A percentile compares a stretch with the other conserved stretches of the same genome.
These are phyloP conservation scores for Patella ulyssiponensis DNA, from an alignment of 2,888 invertebrate genomes.

Conservation along the genomic window DNA sequence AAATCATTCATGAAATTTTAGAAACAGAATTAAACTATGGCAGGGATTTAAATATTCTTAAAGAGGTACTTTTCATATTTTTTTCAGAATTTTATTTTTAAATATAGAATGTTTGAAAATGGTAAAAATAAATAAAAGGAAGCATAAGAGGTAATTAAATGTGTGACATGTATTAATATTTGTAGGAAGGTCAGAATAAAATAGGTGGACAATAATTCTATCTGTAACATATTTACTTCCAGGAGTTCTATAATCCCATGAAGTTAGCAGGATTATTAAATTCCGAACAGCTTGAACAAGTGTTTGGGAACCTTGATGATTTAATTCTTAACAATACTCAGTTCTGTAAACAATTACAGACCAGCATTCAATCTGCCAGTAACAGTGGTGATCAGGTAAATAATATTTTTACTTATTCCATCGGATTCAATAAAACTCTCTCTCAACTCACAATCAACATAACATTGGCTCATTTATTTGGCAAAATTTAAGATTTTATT, in stretches of 20 bases:
- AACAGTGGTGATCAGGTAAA: conserved; percentile 76
- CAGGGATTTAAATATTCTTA: conserved; percentile 89
- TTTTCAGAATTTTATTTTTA: background rate
- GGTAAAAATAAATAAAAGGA: no score
- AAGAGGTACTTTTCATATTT: conserved; percentile 77
- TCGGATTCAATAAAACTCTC: no score
- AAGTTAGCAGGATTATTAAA: conserved; percentile 90
- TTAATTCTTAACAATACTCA: conserved; percentile 83
- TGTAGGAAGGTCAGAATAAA: no score
- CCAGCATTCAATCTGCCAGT: conserved; percentile 86
- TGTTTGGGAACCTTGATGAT: conserved; percentile 94
- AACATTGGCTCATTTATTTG: no score
- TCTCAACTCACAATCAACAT: no score
- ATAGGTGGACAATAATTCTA: no score
- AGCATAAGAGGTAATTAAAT: no score
- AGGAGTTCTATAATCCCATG: conserved; percentile 80
- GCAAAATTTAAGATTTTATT: no score
- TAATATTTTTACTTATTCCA: background rate
- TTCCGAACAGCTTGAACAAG: conserved; percentile 91
- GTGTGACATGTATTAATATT: no score
- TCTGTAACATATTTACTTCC: conserved; percentile 26
- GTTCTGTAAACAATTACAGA: conserved; percentile 87
- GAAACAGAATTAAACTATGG: conserved; percentile 97
- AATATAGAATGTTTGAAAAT: background rate
- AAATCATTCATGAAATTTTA: conserved; percentile 94